Conservation (phyloP, 1,140 invertebrate species). For the Hylaeus anthracinus region DNA sequence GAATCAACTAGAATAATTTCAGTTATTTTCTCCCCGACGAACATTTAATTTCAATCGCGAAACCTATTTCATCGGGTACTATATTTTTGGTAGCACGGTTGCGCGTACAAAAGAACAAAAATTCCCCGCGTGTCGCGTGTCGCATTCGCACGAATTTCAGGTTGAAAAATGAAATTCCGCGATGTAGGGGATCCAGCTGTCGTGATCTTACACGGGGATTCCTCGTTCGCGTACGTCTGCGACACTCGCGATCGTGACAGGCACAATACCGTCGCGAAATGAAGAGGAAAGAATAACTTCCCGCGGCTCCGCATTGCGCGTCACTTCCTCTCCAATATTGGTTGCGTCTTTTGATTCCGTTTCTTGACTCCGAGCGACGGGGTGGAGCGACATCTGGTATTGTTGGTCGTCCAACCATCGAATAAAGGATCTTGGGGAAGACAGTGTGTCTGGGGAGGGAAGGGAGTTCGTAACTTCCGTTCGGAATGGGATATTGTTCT, state of each 20-base stretch:
- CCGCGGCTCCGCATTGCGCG: not conserved
- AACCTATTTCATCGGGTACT: too few relatives aligned
- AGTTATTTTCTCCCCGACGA: too few relatives aligned
- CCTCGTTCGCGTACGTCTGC: constrained; percentile 1
- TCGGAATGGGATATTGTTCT: too few relatives aligned
- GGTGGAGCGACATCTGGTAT: not conserved
- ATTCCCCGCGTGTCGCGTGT: constrained; percentile 45
- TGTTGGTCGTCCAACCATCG: not conserved
- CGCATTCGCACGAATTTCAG: constrained; percentile 39
- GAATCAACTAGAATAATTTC: too few relatives aligned
- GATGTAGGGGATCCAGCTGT: not conserved
- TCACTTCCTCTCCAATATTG: not conserved
- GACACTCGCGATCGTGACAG: constrained; percentile 11
- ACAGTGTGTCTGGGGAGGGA: too few relatives aligned
- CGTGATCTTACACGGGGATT: constrained; percentile 8
- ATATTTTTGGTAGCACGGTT: too few relatives aligned
- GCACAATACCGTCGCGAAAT: constrained; percentile 18
- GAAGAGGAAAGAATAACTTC: constrained; percentile 28
- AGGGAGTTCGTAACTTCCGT: too few relatives aligned
- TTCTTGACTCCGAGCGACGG: not conserved
- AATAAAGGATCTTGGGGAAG: not conserved
- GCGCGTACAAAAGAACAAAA: constrained; percentile 6
- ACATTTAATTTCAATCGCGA: too few relatives aligned
- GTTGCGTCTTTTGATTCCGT: constrained; percentile 5
- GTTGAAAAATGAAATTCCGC: constrained; percentile 65